Conservation (phyloP, 1,140 invertebrate species). For the Teleopsis dalmanni region DNA sequence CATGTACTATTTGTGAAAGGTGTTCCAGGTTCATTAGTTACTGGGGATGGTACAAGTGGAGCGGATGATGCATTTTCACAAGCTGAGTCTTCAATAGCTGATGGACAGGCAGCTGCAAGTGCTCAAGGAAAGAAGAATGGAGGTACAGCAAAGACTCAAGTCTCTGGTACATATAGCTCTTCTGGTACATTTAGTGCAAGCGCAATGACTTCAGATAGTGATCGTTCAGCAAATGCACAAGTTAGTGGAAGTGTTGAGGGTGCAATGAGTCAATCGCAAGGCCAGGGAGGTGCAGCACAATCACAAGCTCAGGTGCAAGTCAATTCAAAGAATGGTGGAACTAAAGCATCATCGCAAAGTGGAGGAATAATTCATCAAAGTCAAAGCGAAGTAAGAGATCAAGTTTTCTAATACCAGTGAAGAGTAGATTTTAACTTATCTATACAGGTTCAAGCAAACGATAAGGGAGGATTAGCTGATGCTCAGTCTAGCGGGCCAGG, state of each 20-base stretch:
- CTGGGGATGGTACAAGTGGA: conserved; percentile 7
- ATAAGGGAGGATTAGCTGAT: conserved; percentile 72
- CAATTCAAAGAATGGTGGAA: conserved; percentile 61
- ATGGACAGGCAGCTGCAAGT: conserved; percentile 63
- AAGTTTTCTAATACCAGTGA: background rate
- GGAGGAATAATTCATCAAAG: conserved; percentile 64
- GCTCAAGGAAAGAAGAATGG: conserved; percentile 64
- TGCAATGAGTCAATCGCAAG: conserved; percentile 64
- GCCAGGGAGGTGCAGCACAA: conserved; percentile 61
- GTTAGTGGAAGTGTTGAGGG: conserved; percentile 66
- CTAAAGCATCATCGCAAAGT: conserved; percentile 65
- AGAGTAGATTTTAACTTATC: conserved; percentile 49
- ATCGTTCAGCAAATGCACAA: conserved; percentile 62
- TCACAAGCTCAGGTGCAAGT: conserved; percentile 70
- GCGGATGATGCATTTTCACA: conserved; percentile 61
- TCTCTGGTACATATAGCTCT: conserved; percentile 67
- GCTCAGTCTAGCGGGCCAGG: conserved; percentile 75
- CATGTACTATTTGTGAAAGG: too few species aligned
- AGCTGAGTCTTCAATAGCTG: conserved; percentile 61
- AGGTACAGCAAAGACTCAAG: conserved; percentile 68
- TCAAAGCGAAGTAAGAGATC: conserved; percentile 29
- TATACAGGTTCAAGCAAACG: conserved; percentile 61
- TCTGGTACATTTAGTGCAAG: conserved; percentile 71
- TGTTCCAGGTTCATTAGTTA: background rate
- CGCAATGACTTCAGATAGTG: conserved; percentile 67